Conservation (phyloP, 2,113 vertebrate genomes). For the Scatophagus argus region DNA sequence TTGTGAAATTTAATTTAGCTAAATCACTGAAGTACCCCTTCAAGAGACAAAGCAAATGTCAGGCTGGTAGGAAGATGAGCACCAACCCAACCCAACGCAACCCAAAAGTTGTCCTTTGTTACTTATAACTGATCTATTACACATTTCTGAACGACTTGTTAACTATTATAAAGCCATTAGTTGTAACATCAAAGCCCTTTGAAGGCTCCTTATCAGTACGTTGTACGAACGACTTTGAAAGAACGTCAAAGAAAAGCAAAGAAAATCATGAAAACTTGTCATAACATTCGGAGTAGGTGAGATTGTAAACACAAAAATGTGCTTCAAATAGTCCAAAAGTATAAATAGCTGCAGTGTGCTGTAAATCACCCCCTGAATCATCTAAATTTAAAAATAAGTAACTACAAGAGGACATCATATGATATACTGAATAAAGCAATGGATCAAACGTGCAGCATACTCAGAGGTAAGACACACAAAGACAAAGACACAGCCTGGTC, state of each 20-base stretch:
- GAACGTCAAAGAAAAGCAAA: not conserved
- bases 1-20: not conserved
- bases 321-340: constrained; percentile 20
- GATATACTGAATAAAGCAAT: constrained; percentile 17
- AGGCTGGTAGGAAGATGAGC: not conserved
- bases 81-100: not conserved
- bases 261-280: not conserved
- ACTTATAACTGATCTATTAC: not conserved
- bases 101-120: not conserved
- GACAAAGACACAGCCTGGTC: constrained; percentile 2
- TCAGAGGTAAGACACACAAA: not conserved
- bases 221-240: no score
- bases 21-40: not conserved
- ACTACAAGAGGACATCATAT: constrained; percentile 21
- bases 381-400: constrained; percentile 44
- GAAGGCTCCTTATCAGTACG: not conserved
- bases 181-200: not conserved
- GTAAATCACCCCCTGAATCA: constrained; percentile 29
- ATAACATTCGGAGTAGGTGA: not conserved
- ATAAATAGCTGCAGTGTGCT: constrained; percentile 43
- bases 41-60: not conserved
- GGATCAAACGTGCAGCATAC: constrained; percentile 27
- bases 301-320: not conserved
- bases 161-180: not conserved
- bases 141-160: not conserved